Conservation (phyloP, 2,888 invertebrate genomes). For the Aelia acuminata region DNA sequence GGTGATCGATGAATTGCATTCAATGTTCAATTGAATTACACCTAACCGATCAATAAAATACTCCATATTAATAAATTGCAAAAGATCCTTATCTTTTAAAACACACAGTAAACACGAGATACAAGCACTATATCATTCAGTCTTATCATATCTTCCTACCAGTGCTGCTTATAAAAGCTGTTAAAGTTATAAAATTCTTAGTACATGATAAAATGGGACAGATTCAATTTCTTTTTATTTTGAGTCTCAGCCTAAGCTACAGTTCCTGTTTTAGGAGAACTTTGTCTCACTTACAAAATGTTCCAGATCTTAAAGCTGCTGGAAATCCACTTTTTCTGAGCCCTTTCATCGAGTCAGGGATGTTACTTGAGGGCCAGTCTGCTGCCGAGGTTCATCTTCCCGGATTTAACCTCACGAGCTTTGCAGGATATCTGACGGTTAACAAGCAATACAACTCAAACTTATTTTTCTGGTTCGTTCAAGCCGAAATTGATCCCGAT, state of each 20-base stretch:
- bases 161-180: neutral
- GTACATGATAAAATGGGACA: neutral
- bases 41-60: neutral
- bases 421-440: constrained; percentile 77
- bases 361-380: constrained; percentile 70
- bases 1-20: neutral
- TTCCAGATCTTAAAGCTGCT: neutral
- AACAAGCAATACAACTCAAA: constrained; percentile 72
- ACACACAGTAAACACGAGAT: neutral
- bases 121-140: neutral
- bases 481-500: constrained; percentile 70
- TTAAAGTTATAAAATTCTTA: neutral
- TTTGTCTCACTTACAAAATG: neutral
- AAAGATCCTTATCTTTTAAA: neutral
- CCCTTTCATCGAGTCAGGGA: constrained; percentile 73
- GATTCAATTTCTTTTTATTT: neutral
- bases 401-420: constrained; percentile 69
- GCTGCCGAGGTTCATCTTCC: constrained; percentile 63
- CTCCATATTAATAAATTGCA: neutral
- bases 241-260: neutral
- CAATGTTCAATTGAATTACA: neutral
- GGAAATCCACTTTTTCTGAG: constrained; percentile 74
- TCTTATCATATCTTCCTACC: neutral
- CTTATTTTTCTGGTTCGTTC: constrained; percentile 73
- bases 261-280: neutral